These are phyloP conservation scores for Cordylochernes scorpioides DNA, from an alignment of 2,888 invertebrate species.

Conservation along the genomic window DNA sequence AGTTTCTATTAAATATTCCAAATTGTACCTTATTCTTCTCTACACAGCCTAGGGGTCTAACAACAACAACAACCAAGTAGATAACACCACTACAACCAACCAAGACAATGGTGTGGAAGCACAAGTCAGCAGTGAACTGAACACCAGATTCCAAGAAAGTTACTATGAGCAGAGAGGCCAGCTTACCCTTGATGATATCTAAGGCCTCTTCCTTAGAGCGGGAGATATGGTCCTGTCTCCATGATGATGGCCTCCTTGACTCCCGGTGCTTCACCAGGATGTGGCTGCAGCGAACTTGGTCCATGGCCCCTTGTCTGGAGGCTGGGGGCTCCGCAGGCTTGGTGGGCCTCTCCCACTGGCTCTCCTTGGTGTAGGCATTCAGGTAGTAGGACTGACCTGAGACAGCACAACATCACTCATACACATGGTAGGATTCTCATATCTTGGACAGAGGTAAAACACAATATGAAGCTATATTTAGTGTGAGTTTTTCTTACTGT, in stretches of 20 bases:
- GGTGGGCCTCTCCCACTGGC: conserved; percentile 85
- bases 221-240: conserved; percentile 78
- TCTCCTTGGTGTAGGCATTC: conserved; percentile 81
- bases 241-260: conserved; percentile 77
- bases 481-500: no score
- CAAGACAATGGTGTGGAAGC: no score
- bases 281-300: conserved; percentile 68
- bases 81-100: no score
- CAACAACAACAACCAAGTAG: no score
- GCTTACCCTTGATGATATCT: conserved; percentile 43
- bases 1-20: no score
- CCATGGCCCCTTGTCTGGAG: conserved; percentile 22
- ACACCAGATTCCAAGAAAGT: no score
- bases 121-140: no score
- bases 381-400: conserved; percentile 77
- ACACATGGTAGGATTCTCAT: background rate
- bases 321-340: conserved; percentile 39
- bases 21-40: no score
- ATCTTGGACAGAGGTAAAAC: no score
- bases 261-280: conserved; percentile 73
- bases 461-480: no score
- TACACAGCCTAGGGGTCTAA: no score
- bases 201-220: conserved; percentile 71
- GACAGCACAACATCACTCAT: background rate
- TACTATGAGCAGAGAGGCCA: no score